phyloP scores from a whole-genome alignment of 2,797 vertebrate genomes.

The Argentina silus region DNA sequence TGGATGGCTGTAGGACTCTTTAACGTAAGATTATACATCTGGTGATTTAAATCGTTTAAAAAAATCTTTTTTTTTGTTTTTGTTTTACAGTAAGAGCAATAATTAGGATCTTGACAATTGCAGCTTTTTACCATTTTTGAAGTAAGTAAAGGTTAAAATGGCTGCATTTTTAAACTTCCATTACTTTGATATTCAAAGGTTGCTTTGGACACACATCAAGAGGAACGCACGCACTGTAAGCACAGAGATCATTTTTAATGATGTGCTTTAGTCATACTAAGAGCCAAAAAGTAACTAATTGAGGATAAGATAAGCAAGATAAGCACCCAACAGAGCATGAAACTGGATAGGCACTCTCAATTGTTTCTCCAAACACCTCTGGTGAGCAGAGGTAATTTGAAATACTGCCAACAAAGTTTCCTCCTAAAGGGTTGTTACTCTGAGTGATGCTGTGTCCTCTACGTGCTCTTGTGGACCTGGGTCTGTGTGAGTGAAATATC shows the following conservation, averaged over 20 bases:
- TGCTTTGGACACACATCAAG: conserved; percentile 16
- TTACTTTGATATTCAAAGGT: conserved; percentile 10
- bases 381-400: conserved; percentile 2
- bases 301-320: neutral
- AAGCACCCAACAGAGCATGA: conserved; percentile 10
- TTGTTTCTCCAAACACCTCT: neutral
- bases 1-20: neutral
- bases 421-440: neutral
- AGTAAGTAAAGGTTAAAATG: too few species aligned
- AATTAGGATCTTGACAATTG: too few species aligned
- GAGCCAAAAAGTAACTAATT: conserved; percentile 3
- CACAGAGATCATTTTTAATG: neutral
- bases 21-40: neutral
- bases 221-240: neutral
- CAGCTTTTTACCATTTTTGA: too few species aligned
- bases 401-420: conserved; percentile 14
- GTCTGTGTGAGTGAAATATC: conserved; percentile 16
- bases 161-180: neutral
- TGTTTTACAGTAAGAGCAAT: too few species aligned
- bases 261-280: conserved; percentile 6
- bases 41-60: neutral
- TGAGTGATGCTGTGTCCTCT: conserved; percentile 7
- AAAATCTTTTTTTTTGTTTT: too few species aligned
- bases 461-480: conserved; percentile 12
- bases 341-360: neutral